Conservation (phyloP, 2,888 invertebrate genomes). For the Aethes cnicana region DNA sequence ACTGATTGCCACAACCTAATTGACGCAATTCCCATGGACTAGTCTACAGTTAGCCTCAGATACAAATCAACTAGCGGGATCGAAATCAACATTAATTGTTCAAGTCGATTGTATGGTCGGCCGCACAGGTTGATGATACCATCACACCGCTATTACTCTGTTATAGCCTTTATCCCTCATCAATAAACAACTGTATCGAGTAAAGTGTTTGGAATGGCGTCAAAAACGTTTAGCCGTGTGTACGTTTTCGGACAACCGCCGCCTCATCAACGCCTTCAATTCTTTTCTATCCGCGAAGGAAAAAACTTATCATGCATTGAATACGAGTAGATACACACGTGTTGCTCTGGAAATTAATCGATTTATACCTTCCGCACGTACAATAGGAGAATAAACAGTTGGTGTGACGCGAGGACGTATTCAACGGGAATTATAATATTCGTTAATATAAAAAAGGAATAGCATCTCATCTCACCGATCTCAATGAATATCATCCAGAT, state of each 20-base stretch:
- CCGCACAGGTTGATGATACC: slow-evolving; percentile 38
- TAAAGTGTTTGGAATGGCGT: not conserved
- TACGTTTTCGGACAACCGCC: slow-evolving; percentile 29
- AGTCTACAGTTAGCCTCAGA: slow-evolving; percentile 51
- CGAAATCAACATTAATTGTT: slow-evolving; percentile 74
- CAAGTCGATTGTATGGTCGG: slow-evolving; percentile 49
- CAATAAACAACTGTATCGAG: not conserved
- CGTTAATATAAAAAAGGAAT: no score
- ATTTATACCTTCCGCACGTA: slow-evolving; percentile 29
- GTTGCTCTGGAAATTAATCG: slow-evolving; percentile 39
- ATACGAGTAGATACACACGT: slow-evolving; percentile 34
- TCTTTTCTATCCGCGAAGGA: slow-evolving; percentile 48
- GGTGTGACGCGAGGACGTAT: slow-evolving; percentile 1
- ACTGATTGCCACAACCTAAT: slow-evolving; percentile 57
- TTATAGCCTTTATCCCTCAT: slow-evolving; percentile 22
- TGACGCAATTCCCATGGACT: slow-evolving; percentile 66
- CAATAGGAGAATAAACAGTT: not conserved
- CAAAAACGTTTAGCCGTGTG: slow-evolving; percentile 1
- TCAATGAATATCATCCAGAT: no score
- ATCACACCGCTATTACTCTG: slow-evolving; percentile 34
- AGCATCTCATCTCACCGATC: no score
- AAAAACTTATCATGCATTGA: slow-evolving; percentile 33
- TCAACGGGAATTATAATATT: no score
- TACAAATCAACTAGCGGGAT: slow-evolving; percentile 69
- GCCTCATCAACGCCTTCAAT: slow-evolving; percentile 53